Conservation (phyloP, 2,113 vertebrate species). For the Rhagologus leucostigma region DNA sequence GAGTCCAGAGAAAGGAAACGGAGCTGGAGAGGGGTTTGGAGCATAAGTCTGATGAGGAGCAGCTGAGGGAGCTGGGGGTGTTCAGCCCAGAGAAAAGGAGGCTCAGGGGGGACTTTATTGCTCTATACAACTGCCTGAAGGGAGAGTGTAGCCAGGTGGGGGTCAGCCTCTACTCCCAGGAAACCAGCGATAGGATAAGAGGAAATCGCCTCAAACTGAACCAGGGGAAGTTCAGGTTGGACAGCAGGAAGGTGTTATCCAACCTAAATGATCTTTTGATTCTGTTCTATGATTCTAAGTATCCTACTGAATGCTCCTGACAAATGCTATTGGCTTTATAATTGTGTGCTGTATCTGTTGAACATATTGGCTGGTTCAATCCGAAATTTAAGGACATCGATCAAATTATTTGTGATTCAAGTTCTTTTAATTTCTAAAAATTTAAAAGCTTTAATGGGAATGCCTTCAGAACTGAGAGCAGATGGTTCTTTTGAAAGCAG, state of each 20-base stretch:
- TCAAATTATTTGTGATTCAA: neutral
- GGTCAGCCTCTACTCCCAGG: neutral
- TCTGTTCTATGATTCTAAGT: neutral
- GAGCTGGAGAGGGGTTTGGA: neutral
- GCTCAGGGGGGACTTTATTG: neutral
- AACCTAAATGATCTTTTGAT: neutral
- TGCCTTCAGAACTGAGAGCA: neutral
- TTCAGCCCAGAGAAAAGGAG: neutral
- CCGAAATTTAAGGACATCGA: neutral
- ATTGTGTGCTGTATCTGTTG: neutral
- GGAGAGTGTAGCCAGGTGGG: neutral
- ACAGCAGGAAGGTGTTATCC: neutral
- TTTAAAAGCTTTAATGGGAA: neutral
- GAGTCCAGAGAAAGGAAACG: accelerated
- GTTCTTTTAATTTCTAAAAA: neutral
- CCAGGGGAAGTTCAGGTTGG: neutral
- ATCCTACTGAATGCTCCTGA: neutral
- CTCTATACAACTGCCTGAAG: neutral
- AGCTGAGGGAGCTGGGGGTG: neutral
- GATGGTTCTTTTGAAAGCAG: neutral
- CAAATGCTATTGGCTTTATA: neutral
- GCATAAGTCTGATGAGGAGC: neutral
- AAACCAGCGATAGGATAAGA: neutral
- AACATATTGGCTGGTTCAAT: neutral
- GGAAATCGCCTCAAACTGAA: neutral